Evolutionary conservation across 2,888 invertebrate species (phyloP).

Genomic region (Phalera bucephala): DNA sequence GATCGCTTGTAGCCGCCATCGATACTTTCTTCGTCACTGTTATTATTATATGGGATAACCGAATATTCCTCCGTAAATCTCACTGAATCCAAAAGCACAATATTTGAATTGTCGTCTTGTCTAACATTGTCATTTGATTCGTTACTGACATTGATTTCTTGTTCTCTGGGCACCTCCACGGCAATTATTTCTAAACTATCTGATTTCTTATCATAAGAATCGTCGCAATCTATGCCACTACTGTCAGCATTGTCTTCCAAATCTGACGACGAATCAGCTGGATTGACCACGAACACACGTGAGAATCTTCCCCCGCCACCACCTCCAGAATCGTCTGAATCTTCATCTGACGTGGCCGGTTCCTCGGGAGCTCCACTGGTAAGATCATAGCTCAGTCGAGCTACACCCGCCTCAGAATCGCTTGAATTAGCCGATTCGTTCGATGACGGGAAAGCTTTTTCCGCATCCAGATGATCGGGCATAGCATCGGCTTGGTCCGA

Average conservation of each 20-base stretch:
- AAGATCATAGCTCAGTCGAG: slow-evolving; percentile 70
- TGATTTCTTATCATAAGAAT: slow-evolving; percentile 82
- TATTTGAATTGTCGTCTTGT: slow-evolving; percentile 47
- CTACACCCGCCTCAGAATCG: slow-evolving; percentile 67
- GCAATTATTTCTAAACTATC: slow-evolving; percentile 69
- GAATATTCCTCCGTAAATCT: slow-evolving; percentile 64
- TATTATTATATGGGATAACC: slow-evolving; percentile 50
- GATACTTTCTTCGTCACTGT: slow-evolving; percentile 47
- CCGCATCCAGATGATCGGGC: slow-evolving; percentile 73
- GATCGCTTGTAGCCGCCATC: slow-evolving; percentile 44
- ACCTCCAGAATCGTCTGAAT: slow-evolving; percentile 80
- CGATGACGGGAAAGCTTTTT: slow-evolving; percentile 82
- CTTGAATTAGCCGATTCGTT: slow-evolving; percentile 77
- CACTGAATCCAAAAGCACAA: slow-evolving; percentile 64
- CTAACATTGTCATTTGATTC: slow-evolving; percentile 44
- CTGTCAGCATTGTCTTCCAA: slow-evolving; percentile 83
- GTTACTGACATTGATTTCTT: slow-evolving; percentile 46
- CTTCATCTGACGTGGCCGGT: slow-evolving; percentile 75
- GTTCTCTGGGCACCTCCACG: slow-evolving; percentile 50
- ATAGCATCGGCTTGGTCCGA: slow-evolving; percentile 61
- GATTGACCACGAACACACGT: slow-evolving; percentile 87
- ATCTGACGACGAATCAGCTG: slow-evolving; percentile 83
- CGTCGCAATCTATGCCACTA: slow-evolving; percentile 84
- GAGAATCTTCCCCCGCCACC: slow-evolving; percentile 83
- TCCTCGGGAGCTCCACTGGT: slow-evolving; percentile 73